phyloP scores from a whole-genome alignment of 2,888 invertebrate genomes.

The Kuschelorhynchus macadamiae region DNA sequence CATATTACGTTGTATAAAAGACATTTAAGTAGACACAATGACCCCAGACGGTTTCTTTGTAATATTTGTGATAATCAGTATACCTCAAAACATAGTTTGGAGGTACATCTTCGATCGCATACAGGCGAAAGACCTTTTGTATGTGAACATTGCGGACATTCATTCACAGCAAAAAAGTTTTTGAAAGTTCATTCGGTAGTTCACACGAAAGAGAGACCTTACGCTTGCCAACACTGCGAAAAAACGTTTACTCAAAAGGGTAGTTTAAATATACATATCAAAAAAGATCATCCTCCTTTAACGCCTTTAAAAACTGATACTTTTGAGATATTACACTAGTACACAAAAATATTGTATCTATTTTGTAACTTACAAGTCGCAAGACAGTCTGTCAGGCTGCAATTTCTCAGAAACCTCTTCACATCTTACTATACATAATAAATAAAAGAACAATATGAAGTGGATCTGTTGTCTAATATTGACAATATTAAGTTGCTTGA shows the following conservation, averaged over 20 bases:
- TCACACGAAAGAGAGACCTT: slow-evolving; percentile 47
- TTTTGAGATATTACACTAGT: too few species aligned
- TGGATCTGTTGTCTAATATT: too few species aligned
- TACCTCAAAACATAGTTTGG: slow-evolving; percentile 44
- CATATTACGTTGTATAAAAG: slow-evolving; percentile 37
- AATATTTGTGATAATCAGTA: slow-evolving; percentile 36
- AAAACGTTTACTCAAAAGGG: slow-evolving; percentile 47
- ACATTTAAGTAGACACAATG: slow-evolving; percentile 39
- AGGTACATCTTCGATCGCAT: slow-evolving; percentile 48
- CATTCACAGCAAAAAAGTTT: slow-evolving; percentile 43
- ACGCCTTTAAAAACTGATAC: too few species aligned
- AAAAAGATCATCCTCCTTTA: slow-evolving; percentile 31
- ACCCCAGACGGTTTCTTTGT: slow-evolving; percentile 32
- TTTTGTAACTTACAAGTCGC: too few species aligned
- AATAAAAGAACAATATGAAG: too few species aligned
- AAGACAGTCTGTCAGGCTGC: too few species aligned
- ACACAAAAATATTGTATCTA: too few species aligned
- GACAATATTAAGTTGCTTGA: too few species aligned
- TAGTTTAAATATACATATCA: slow-evolving; percentile 37
- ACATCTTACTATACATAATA: too few species aligned
- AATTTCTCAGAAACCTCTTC: too few species aligned
- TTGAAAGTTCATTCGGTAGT: slow-evolving; percentile 43
- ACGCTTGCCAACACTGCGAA: slow-evolving; percentile 45
- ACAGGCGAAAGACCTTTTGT: slow-evolving; percentile 52
- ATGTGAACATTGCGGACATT: slow-evolving; percentile 51